A percentile compares a stretch with the other conserved stretches of the same genome.
phyloP scores from a whole-genome alignment of 1,140 invertebrate genomes.

The Diorhabda elongata region DNA sequence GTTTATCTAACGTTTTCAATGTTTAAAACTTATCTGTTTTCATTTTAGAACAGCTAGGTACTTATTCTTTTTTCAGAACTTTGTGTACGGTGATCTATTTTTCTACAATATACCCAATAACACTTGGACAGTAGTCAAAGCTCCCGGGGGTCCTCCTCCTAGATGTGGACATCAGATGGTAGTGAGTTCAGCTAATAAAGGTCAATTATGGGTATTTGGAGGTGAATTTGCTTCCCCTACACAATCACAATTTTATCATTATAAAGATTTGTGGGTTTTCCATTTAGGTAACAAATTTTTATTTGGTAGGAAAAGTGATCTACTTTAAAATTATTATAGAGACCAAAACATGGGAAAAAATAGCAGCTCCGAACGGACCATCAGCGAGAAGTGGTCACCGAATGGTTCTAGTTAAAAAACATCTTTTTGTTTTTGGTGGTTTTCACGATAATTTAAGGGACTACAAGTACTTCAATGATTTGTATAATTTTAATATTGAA shows the following conservation, averaged over 20 bases:
- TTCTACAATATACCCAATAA: conserved; percentile 79
- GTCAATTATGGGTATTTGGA: conserved; percentile 83
- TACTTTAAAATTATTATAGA: conserved; percentile 45
- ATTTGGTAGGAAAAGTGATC: neutral
- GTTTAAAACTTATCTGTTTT: neutral
- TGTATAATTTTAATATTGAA: conserved; percentile 78
- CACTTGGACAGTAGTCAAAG: conserved; percentile 75
- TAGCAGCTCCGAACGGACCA: conserved; percentile 65
- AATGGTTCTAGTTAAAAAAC: conserved; percentile 75
- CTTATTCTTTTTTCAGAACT: conserved; percentile 58
- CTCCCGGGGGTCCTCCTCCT: conserved; percentile 77
- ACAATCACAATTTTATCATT: conserved; percentile 91
- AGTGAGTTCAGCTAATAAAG: conserved; percentile 64
- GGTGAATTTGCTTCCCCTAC: conserved; percentile 88
- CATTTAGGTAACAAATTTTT: conserved; percentile 48
- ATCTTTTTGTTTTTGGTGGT: conserved; percentile 84
- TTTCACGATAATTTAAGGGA: conserved; percentile 86
- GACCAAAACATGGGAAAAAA: conserved; percentile 85
- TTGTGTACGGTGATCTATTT: conserved; percentile 79
- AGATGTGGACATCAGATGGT: conserved; percentile 84
- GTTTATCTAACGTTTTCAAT: neutral
- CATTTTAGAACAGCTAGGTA: neutral
- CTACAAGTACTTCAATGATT: conserved; percentile 87
- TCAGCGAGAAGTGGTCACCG: conserved; percentile 85
- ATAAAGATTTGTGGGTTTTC: conserved; percentile 87